Conservation (phyloP, 1,140 invertebrate genomes). For the Calosoma granatense region DNA sequence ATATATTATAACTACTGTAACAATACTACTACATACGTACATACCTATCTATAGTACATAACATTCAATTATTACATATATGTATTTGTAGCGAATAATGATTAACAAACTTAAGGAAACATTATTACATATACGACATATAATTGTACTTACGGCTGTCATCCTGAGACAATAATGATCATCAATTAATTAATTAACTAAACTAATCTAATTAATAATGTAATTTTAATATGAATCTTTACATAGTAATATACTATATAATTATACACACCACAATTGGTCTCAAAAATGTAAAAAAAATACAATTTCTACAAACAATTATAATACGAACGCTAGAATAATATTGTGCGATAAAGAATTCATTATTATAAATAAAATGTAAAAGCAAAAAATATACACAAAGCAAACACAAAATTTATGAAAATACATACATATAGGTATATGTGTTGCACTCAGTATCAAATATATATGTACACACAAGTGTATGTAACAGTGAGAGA, state of each 20-base stretch:
- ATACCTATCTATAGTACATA: too few relatives aligned
- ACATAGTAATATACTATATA: slow-evolving; percentile 1
- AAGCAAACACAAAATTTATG: too few relatives aligned
- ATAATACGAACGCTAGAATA: neutral
- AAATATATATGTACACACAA: neutral
- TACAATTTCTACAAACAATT: neutral
- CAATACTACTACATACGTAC: too few relatives aligned
- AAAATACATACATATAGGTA: too few relatives aligned
- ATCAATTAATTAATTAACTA: neutral
- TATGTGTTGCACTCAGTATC: neutral
- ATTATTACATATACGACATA: neutral
- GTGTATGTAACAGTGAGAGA: neutral
- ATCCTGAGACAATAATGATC: neutral
- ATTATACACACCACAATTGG: too few relatives aligned
- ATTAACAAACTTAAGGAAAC: too few relatives aligned
- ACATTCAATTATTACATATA: slow-evolving; percentile 3
- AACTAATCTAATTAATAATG: too few relatives aligned
- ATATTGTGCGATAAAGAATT: too few relatives aligned
- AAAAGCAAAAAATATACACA: too few relatives aligned
- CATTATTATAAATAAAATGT: too few relatives aligned
- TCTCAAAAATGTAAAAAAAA: neutral
- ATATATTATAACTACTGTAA: neutral
- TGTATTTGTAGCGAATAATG: slow-evolving; percentile 1
- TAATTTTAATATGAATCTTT: neutral
- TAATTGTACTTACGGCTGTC: slow-evolving; percentile 13